These are phyloP conservation scores for Coremacera marginata DNA, from an alignment of 2,888 invertebrate genomes.

Conservation along the genomic window DNA sequence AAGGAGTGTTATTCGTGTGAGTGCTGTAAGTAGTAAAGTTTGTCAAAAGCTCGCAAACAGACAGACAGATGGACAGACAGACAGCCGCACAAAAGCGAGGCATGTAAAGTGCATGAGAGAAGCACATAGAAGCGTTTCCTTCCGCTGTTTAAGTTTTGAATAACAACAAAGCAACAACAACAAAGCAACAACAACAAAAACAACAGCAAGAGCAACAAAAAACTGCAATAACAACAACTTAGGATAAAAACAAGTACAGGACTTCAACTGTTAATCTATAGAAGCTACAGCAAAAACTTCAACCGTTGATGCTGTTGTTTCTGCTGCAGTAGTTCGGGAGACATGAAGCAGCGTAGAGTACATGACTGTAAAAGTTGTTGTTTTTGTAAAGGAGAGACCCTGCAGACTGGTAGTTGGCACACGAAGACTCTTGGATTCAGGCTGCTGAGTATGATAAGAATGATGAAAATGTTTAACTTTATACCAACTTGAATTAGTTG, in stretches of 20 bases:
- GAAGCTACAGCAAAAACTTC: conserved; percentile 6
- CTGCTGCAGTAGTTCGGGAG: not conserved
- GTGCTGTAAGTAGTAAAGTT: not conserved
- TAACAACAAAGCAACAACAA: conserved; percentile 28
- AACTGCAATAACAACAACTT: conserved; percentile 9
- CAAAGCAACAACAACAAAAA: not conserved
- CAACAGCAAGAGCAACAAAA: not conserved
- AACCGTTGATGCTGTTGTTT: not conserved
- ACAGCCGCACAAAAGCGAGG: not conserved
- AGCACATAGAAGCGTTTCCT: conserved; percentile 25
- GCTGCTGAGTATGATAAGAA: not conserved
- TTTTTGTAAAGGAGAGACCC: not conserved
- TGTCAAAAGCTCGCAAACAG: not conserved
- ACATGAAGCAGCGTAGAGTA: not conserved
- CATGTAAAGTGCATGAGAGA: conserved; percentile 16
- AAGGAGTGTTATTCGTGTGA: not conserved
- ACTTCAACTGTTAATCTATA: conserved; percentile 27
- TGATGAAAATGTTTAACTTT: conserved; percentile 25
- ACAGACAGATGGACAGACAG: not conserved
- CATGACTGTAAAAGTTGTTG: not conserved
- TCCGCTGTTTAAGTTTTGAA: conserved; percentile 38
- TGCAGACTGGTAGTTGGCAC: not conserved
- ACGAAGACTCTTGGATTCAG: not conserved
- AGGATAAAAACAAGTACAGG: conserved; percentile 3
- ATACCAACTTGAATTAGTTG: conserved; percentile 13